Conservation (phyloP, 2,888 invertebrate species). For the Ormia ochracea region DNA sequence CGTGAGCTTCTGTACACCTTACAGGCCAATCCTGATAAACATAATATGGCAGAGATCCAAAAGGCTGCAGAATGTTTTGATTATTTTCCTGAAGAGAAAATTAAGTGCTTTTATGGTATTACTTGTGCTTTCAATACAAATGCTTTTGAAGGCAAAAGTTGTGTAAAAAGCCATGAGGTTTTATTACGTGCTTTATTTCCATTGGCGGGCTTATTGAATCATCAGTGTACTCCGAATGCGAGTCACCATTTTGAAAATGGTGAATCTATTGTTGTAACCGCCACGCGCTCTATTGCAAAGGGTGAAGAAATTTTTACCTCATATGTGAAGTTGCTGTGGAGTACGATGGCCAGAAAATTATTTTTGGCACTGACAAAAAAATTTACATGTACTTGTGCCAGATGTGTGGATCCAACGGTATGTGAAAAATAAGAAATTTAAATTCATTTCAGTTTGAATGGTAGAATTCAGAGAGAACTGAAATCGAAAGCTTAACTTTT, state of each 20-base stretch:
- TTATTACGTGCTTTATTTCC: conserved; percentile 82
- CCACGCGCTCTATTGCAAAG: conserved; percentile 80
- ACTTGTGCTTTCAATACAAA: conserved; percentile 76
- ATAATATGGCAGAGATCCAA: conserved; percentile 70
- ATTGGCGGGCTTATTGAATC: conserved; percentile 83
- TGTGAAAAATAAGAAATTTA: conserved; percentile 70
- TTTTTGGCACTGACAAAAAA: conserved; percentile 82
- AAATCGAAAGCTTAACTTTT: too few species aligned
- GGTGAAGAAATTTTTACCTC: conserved; percentile 83
- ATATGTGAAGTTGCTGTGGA: conserved; percentile 84
- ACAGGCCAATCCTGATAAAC: conserved; percentile 74
- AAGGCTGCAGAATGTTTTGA: conserved; percentile 72
- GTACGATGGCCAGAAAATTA: conserved; percentile 82
- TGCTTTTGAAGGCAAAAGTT: conserved; percentile 73
- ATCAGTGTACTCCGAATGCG: conserved; percentile 85
- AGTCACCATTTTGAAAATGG: conserved; percentile 82
- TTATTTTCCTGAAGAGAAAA: conserved; percentile 71
- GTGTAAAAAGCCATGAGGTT: conserved; percentile 69
- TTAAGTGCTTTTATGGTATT: conserved; percentile 73
- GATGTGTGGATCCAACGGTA: conserved; percentile 84
- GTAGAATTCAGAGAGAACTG: too few species aligned
- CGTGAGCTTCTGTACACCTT: conserved; percentile 72
- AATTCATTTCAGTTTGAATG: too few species aligned
- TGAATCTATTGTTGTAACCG: conserved; percentile 80
- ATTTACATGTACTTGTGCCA: conserved; percentile 82